These are phyloP conservation scores for Ranitomeya variabilis DNA, from an alignment of 2,113 vertebrate genomes.

Conservation along the genomic window DNA sequence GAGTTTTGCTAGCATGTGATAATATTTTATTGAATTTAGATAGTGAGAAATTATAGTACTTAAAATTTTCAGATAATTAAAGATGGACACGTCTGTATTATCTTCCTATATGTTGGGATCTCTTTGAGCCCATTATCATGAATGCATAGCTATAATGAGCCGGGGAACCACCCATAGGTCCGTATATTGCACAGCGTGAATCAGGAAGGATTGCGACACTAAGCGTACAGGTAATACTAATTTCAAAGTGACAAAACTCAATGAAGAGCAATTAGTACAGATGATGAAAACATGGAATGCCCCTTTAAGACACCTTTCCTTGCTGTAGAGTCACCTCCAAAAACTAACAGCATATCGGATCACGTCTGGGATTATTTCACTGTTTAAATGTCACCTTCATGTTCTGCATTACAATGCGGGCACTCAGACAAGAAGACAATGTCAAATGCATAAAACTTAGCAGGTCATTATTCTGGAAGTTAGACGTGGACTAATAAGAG, in stretches of 20 bases:
- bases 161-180: not conserved
- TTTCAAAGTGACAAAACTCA: too few relatives aligned
- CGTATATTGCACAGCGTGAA: not conserved
- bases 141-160: not conserved
- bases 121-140: not conserved
- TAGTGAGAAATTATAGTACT: too few relatives aligned
- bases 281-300: not conserved
- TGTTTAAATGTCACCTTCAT: slow-evolving; percentile 42
- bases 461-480: slow-evolving; percentile 13
- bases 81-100: not conserved
- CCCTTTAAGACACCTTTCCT: not conserved
- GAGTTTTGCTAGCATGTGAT: too few relatives aligned
- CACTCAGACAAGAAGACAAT: slow-evolving; percentile 32
- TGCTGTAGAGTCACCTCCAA: slow-evolving; percentile 16
- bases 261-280: not conserved
- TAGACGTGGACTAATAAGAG: slow-evolving; percentile 18
- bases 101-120: not conserved
- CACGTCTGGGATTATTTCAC: slow-evolving; percentile 1
- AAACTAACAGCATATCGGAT: slow-evolving; percentile 26
- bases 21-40: too few relatives aligned
- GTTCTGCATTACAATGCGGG: slow-evolving; percentile 15
- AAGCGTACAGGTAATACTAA: too few relatives aligned
- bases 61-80: too few relatives aligned
- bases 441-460: slow-evolving; percentile 20
- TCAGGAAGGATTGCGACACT: too few relatives aligned